phyloP scores from a whole-genome alignment of 2,797 vertebrate species.

The Gymnothorax reevesii region DNA sequence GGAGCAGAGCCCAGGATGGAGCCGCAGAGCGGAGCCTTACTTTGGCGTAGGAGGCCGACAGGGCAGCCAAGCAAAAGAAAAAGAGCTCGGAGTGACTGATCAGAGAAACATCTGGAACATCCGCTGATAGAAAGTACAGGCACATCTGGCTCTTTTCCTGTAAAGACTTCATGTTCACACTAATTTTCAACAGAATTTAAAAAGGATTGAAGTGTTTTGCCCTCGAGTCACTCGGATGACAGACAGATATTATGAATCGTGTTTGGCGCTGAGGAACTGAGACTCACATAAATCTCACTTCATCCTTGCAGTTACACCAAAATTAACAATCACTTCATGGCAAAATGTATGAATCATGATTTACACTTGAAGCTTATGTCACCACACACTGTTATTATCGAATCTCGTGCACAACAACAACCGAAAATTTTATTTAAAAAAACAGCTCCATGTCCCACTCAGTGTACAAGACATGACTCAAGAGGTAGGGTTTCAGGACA shows the following conservation, averaged over 20 bases:
- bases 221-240: background rate
- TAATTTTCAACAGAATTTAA: background rate
- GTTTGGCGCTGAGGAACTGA: background rate
- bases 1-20: too few species aligned
- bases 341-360: background rate
- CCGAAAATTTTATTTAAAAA: too few species aligned
- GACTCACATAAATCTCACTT: background rate
- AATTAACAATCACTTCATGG: background rate
- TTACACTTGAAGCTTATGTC: background rate
- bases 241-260: background rate
- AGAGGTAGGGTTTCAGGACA: too few species aligned
- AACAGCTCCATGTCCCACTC: too few species aligned
- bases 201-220: background rate
- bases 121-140: constrained; percentile 52
- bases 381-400: background rate
- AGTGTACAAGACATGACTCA: too few species aligned
- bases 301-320: background rate
- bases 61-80: constrained; percentile 51
- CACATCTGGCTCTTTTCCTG: constrained; percentile 20
- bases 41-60: constrained; percentile 41
- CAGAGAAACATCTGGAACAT: constrained; percentile 43
- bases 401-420: background rate
- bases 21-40: background rate
- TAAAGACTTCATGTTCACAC: background rate
- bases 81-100: constrained; percentile 34